Evolutionary conservation across 2,888 invertebrate genomes (phyloP).

Genomic region (Dromius quadrimaculatus): DNA sequence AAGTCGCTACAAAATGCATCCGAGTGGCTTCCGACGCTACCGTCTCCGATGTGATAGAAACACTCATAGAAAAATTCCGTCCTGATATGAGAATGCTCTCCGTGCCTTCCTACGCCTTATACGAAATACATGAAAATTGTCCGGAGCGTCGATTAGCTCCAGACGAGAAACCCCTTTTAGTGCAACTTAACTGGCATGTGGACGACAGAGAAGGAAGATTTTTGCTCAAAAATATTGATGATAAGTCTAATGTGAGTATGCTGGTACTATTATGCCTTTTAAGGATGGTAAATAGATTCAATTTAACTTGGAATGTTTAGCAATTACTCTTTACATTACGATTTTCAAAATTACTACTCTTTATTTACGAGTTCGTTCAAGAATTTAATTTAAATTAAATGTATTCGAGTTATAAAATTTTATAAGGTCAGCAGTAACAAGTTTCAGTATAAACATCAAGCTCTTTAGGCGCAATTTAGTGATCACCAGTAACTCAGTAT

Average conservation of each 20-base stretch:
- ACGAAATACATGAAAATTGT: slow-evolving; percentile 77
- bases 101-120: slow-evolving; percentile 79
- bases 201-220: slow-evolving; percentile 98
- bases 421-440: too few relatives aligned
- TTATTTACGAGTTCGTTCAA: too few relatives aligned
- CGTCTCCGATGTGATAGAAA: slow-evolving; percentile 95
- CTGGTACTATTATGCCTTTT: slow-evolving; percentile 18
- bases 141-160: slow-evolving; percentile 89
- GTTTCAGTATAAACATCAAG: too few relatives aligned
- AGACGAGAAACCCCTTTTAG: slow-evolving; percentile 94
- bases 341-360: too few relatives aligned
- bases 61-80: slow-evolving; percentile 98
- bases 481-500: too few relatives aligned
- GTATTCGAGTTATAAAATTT: too few relatives aligned
- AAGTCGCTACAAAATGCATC: slow-evolving; percentile 99
- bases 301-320: background rate
- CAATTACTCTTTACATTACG: too few relatives aligned
- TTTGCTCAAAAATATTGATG: slow-evolving; percentile 89
- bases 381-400: too few relatives aligned
- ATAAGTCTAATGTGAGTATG: slow-evolving; percentile 76
- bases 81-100: slow-evolving; percentile 98
- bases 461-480: too few relatives aligned
- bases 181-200: slow-evolving; percentile 99
- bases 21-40: slow-evolving; percentile 97
- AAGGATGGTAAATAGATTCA: background rate